Base-by-base conservation (phyloP, 2,113 vertebrate species). In the Mandrillus leucophaeus region DNA sequence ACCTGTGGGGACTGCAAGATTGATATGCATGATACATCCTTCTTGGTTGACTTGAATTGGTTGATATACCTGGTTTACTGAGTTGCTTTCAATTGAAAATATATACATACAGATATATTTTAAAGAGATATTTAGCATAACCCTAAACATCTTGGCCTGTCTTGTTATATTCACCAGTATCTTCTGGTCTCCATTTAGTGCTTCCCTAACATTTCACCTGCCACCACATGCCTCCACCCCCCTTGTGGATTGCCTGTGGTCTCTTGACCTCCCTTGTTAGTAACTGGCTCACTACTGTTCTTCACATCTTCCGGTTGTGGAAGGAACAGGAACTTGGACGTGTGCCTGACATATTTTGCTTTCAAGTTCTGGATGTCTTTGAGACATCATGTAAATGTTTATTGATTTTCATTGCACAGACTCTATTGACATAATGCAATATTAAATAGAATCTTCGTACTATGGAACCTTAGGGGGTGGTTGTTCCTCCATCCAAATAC, bases 401-500 rank as follows among this genome's bases (percentile, higher is more conserved):
- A 61, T 93, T 95, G 92, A 88, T 90, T 88, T 91, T 93, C 80
- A 96, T 93, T 84, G 59, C 84, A 78, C 0, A 35, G 52, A 75
- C 59, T 59, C 0, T 50, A 97, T 93, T 92, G 93, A 96, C 55
- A 81, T 90, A 88, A 90, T 93, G 48, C 64, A 91, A 93, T 90
- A 96, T 96, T 96, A 96, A 98, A 85, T 75, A 95, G 84, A 81
- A 45, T 84, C 48, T 88, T 90, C 32, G 30, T 93, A 10, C 72
- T 79, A 50, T 93, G 45, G 70, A 89, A 70, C 25, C 50, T 92
- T 78, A 11, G 22, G 48, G 27, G 48, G 45, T 40, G 20, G 52
- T 48, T 76, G 23, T 86, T 75, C 45, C 25, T 84, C 89, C n/a
- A 70, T 88, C 83, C 73, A 96, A 93, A 85, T 52, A 94, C n/a